A percentile compares a stretch with the other conserved stretches of the same genome.
Evolutionary conservation across 1,140 invertebrate species (phyloP).

Genomic region (Habropoda laboriosa): DNA sequence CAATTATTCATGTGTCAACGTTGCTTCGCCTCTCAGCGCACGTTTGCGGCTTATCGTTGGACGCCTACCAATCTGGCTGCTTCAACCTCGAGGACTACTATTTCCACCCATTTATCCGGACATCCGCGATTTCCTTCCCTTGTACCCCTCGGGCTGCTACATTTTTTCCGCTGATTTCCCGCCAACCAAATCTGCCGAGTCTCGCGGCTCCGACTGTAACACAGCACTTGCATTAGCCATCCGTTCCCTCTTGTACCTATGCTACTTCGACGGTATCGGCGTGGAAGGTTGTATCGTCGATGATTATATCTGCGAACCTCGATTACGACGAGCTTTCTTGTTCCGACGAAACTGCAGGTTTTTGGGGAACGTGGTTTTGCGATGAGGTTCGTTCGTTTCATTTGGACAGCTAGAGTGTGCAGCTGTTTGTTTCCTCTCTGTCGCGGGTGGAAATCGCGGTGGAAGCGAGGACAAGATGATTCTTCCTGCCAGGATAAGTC

Average conservation of each 20-base stretch:
- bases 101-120: not conserved
- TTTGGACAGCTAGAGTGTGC: too few species aligned
- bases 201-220: not conserved
- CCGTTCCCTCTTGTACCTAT: not conserved
- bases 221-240: conserved; percentile 21
- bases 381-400: too few species aligned
- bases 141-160: not conserved
- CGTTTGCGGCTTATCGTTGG: conserved; percentile 45
- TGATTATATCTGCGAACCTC: too few species aligned
- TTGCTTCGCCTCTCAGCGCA: conserved; percentile 33
- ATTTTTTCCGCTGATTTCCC: not conserved
- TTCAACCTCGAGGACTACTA: not conserved
- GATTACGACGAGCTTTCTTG: too few species aligned
- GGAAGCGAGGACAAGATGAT: too few species aligned
- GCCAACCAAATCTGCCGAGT: not conserved
- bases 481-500: too few species aligned
- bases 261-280: too few species aligned
- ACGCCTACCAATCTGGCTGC: conserved; percentile 42
- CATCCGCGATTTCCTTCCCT: conserved; percentile 21
- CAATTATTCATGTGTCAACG: conserved; percentile 69
- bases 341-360: too few species aligned
- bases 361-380: too few species aligned
- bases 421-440: too few species aligned
- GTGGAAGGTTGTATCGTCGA: not conserved
- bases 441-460: too few species aligned